Conservation (phyloP, 2,888 invertebrate genomes). For the Cactoblastis cactorum region DNA sequence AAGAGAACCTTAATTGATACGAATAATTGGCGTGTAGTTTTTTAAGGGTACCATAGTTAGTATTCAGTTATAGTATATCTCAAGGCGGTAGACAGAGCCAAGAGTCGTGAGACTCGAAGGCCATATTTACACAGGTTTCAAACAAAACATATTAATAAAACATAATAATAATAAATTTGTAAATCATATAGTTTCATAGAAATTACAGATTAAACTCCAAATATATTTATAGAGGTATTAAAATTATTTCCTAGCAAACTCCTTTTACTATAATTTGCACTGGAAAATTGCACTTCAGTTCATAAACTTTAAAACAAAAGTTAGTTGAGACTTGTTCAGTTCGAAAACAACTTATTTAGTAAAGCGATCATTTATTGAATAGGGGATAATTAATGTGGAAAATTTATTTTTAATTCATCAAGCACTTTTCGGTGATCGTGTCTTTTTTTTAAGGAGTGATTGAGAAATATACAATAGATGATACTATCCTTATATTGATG, state of each 20-base stretch:
- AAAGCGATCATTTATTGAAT: neutral
- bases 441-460: too few relatives aligned
- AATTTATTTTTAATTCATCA: too few relatives aligned
- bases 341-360: neutral
- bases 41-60: neutral
- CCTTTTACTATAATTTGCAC: constrained; percentile 7
- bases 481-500: too few relatives aligned
- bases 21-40: constrained; percentile 1
- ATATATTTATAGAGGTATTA: neutral
- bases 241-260: constrained; percentile 3
- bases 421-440: too few relatives aligned
- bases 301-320: constrained; percentile 14
- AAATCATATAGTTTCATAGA: too few relatives aligned
- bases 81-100: neutral
- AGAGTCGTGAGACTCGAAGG: too few relatives aligned
- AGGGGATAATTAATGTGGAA: too few relatives aligned
- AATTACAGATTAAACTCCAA: neutral
- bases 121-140: too few relatives aligned
- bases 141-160: too few relatives aligned
- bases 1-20: constrained; percentile 56
- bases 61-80: too few relatives aligned
- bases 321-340: neutral
- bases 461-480: too few relatives aligned
- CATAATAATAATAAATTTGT: too few relatives aligned
- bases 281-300: constrained; percentile 8